phyloP scores from a whole-genome alignment of 2,888 invertebrate species.

The Leptopilina myrica region DNA sequence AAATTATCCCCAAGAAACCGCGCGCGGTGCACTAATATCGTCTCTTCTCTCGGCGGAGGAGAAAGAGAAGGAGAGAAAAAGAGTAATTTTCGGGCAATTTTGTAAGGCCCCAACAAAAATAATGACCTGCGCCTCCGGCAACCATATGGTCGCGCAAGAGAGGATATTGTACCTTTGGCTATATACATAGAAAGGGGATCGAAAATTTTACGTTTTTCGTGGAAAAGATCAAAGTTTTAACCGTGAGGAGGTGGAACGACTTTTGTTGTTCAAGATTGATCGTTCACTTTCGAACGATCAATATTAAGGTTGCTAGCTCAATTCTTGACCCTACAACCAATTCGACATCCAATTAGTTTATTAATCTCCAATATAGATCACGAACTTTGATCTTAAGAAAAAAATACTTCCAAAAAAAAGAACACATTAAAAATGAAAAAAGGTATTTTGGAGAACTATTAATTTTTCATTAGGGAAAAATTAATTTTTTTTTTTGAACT shows the following conservation, averaged over 20 bases:
- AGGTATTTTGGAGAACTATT: no score
- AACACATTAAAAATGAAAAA: no score
- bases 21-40: conserved; percentile 5
- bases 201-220: conserved; percentile 44
- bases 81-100: conserved; percentile 74
- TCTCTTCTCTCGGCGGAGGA: conserved; percentile 27
- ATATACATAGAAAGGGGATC: conserved; percentile 22
- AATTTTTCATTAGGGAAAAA: no score
- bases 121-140: conserved; percentile 73
- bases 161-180: conserved; percentile 24
- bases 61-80: conserved; percentile 54
- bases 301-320: conserved; percentile 48
- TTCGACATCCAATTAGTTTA: not conserved
- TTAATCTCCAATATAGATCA: conserved; percentile 9
- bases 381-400: not conserved
- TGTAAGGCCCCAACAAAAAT: conserved; percentile 66
- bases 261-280: conserved; percentile 56
- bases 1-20: conserved; percentile 67
- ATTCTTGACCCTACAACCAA: conserved; percentile 34
- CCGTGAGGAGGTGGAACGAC: conserved; percentile 34
- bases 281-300: conserved; percentile 46
- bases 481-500: no score
- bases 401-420: no score
- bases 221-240: conserved; percentile 51
- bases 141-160: conserved; percentile 73